Evolutionary conservation across 2,888 invertebrate species (phyloP).

Genomic region (Aphodius granarius): DNA sequence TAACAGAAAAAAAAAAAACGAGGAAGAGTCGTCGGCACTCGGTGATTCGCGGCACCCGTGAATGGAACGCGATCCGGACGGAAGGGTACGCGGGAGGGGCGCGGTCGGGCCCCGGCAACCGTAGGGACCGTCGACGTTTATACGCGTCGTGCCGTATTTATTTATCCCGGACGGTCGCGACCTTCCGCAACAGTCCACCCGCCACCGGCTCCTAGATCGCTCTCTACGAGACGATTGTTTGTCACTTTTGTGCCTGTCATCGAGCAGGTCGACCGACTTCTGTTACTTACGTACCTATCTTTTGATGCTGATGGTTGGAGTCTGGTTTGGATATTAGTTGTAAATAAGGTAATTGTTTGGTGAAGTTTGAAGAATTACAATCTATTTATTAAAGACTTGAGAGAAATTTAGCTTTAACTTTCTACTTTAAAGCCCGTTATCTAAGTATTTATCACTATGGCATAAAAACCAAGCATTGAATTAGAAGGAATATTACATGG

Average conservation of each 20-base stretch:
- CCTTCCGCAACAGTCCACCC: conserved; percentile 38
- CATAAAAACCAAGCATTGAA: too few species aligned
- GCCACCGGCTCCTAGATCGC: not conserved
- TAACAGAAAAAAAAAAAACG: too few species aligned
- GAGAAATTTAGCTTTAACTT: too few species aligned
- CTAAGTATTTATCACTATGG: too few species aligned
- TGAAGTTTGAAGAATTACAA: too few species aligned
- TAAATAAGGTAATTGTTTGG: not conserved
- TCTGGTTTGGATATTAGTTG: not conserved
- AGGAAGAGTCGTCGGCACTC: not conserved
- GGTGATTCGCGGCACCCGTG: not conserved
- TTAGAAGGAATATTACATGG: too few species aligned
- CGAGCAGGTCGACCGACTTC: not conserved
- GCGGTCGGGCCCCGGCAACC: not conserved
- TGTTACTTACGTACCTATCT: not conserved
- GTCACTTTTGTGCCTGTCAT: conserved; percentile 15
- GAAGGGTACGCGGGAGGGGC: not conserved
- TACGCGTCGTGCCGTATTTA: conserved; percentile 38
- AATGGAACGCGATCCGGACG: not conserved
- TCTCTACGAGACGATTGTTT: conserved; percentile 11
- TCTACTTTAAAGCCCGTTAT: too few species aligned
- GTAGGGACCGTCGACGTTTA: conserved; percentile 8
- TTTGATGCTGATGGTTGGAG: not conserved
- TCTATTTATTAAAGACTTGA: too few species aligned
- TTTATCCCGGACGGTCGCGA: conserved; percentile 40